Conservation (phyloP, 2,888 invertebrate genomes). For the Empis livida region DNA sequence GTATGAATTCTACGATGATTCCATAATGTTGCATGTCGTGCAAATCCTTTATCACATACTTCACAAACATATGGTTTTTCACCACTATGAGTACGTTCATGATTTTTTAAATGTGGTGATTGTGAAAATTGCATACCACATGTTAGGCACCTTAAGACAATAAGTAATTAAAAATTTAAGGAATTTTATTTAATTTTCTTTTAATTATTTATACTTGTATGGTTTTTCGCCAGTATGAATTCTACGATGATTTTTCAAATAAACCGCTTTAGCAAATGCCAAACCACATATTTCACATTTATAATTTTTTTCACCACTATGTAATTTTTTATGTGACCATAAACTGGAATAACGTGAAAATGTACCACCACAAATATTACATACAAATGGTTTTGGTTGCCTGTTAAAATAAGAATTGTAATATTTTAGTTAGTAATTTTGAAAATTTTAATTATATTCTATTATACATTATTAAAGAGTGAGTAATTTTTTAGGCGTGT, state of each 20-base stretch:
- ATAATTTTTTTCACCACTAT: constrained; percentile 71
- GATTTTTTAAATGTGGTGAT: constrained; percentile 77
- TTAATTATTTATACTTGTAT: constrained; percentile 49
- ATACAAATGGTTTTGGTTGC: constrained; percentile 73
- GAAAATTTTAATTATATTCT: too few relatives aligned
- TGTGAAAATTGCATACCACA: constrained; percentile 88
- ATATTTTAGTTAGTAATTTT: not conserved
- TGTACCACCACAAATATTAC: constrained; percentile 74
- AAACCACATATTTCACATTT: constrained; percentile 79
- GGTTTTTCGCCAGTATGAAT: constrained; percentile 80
- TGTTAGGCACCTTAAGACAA: constrained; percentile 53
- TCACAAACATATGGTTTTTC: constrained; percentile 82
- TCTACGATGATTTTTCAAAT: constrained; percentile 75
- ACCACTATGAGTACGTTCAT: constrained; percentile 77
- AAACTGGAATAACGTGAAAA: constrained; percentile 75
- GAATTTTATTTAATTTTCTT: not conserved
- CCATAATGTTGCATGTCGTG: constrained; percentile 77
- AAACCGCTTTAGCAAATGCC: constrained; percentile 82
- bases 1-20: constrained; percentile 81
- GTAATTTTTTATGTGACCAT: constrained; percentile 80
- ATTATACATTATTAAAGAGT: too few relatives aligned
- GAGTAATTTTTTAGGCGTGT: too few relatives aligned
- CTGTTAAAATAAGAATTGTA: constrained; percentile 18
- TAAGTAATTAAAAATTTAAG: not conserved
- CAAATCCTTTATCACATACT: constrained; percentile 79